phyloP scores from a whole-genome alignment of 2,113 vertebrate species.

The Panthera tigris region DNA sequence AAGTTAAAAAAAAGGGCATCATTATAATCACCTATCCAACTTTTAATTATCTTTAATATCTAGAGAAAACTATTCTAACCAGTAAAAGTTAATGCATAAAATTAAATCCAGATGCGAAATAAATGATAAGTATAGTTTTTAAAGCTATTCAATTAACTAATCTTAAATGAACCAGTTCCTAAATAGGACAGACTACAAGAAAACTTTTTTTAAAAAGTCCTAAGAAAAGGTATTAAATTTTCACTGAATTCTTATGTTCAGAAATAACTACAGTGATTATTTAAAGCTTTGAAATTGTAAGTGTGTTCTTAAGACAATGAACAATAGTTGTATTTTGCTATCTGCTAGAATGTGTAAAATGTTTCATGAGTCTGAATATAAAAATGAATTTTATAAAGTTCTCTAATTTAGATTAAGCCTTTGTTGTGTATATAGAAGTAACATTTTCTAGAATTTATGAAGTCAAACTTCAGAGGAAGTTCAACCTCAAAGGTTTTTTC shows the following conservation, averaged over 20 bases:
- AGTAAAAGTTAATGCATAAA: not conserved
- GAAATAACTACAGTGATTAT: not conserved
- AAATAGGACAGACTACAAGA: not conserved
- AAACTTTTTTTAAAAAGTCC: not conserved
- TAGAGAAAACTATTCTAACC: constrained; percentile 14
- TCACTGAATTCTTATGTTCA: not conserved
- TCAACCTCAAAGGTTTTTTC: not conserved
- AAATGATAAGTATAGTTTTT: not conserved
- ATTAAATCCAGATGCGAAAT: not conserved
- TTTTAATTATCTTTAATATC: not conserved
- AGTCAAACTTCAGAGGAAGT: constrained; percentile 33
- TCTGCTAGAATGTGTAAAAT: not conserved
- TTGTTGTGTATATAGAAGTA: not conserved
- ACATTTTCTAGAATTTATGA: constrained; percentile 25
- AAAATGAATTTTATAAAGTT: not conserved
- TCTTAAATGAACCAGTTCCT: not conserved
- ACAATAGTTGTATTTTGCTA: not conserved
- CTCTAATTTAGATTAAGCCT: not conserved
- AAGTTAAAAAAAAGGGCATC: not conserved
- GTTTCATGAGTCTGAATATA: constrained; percentile 7
- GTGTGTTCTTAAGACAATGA: not conserved
- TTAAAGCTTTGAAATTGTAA: constrained; percentile 4
- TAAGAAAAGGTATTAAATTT: not conserved
- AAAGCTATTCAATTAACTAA: not conserved
- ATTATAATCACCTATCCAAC: not conserved